phyloP scores from a whole-genome alignment of 2,797 vertebrate species.

The Cryptoblepharus egeriae region DNA sequence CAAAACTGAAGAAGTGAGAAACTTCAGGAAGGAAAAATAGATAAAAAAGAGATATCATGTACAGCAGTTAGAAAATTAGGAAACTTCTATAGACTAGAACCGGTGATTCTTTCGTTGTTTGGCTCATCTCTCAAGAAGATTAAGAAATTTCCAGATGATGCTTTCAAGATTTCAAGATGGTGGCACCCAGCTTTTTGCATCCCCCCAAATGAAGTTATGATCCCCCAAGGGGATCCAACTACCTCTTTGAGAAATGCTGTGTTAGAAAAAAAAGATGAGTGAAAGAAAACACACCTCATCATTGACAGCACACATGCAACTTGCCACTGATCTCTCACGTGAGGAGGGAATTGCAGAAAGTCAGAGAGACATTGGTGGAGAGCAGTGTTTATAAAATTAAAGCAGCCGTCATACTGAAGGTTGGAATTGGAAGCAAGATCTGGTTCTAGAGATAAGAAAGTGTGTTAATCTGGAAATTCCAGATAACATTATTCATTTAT shows the following conservation, averaged over 20 bases:
- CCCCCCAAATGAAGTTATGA: too few species aligned
- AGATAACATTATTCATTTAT: too few species aligned
- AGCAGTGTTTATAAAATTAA: neutral
- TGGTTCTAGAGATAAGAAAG: neutral
- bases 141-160: neutral
- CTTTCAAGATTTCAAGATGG: too few species aligned
- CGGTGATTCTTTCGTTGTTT: neutral
- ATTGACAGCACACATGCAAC: too few species aligned
- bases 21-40: neutral
- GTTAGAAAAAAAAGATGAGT: too few species aligned
- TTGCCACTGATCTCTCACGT: too few species aligned
- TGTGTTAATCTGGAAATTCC: neutral
- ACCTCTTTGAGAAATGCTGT: too few species aligned
- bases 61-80: neutral
- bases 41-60: neutral
- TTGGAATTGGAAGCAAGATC: neutral
- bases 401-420: neutral
- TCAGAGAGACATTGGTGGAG: neutral
- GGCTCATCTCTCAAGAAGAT: neutral
- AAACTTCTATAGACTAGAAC: neutral
- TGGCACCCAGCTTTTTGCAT: too few species aligned
- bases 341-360: neutral
- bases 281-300: too few species aligned
- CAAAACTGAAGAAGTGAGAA: neutral
- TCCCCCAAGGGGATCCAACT: too few species aligned